These are phyloP conservation scores for human (Homo sapiens) DNA, from an alignment of 2,113 vertebrate genomes.

Conservation along the genomic window DNA sequence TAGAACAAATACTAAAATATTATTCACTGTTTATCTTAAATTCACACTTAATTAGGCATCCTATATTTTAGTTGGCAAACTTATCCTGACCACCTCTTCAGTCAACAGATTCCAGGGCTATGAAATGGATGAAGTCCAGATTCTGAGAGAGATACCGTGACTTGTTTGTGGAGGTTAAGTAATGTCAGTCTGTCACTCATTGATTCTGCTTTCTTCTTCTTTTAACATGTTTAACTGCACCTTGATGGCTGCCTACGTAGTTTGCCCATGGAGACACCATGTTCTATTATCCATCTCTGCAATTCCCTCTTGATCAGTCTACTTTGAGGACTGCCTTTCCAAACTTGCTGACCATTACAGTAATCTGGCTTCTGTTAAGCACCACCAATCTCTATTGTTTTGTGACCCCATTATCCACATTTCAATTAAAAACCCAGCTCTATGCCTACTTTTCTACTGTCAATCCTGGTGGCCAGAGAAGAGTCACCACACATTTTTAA, in stretches of 20 bases:
- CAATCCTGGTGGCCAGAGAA: neutral
- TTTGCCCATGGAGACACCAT: neutral
- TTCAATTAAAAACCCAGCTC: neutral
- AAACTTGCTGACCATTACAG: neutral
- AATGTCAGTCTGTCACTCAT: neutral
- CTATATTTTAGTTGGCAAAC: neutral
- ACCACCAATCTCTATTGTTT: neutral
- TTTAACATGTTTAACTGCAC: neutral
- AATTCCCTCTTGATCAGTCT: neutral
- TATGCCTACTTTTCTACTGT: neutral
- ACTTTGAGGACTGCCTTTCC: neutral
- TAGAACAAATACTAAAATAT: neutral
- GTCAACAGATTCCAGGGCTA: neutral
- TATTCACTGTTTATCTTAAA: neutral
- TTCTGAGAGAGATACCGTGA: neutral
- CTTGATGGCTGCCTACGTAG: neutral
- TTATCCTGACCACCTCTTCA: neutral
- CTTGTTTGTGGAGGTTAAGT: neutral
- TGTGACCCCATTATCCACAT: too few species aligned
- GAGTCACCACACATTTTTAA: neutral
- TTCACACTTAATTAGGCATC: neutral
- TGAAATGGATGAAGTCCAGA: neutral
- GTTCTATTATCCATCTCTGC: neutral
- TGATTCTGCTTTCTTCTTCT: neutral
- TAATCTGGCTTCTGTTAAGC: neutral